phyloP scores from a whole-genome alignment of 2,113 vertebrate genomes.

The Gadus chalcogrammus region DNA sequence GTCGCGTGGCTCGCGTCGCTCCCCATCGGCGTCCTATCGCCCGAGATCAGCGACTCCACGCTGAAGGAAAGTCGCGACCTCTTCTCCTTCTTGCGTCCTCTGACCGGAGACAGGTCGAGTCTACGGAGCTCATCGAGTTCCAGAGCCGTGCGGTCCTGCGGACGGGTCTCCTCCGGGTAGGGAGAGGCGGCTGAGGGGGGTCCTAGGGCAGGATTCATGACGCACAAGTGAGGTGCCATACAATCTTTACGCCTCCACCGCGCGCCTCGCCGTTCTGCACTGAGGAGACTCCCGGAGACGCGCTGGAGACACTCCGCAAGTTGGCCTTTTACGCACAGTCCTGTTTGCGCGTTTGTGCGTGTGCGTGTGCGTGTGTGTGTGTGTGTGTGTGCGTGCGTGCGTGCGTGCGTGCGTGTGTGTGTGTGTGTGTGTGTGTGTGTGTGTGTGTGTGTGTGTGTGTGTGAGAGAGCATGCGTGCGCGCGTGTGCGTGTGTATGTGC shows the following conservation, averaged over 20 bases:
- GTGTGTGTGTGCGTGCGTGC: no score
- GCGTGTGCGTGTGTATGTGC: no score
- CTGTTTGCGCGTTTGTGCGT: no score
- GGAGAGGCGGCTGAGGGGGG: slow-evolving; percentile 41
- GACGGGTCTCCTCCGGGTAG: slow-evolving; percentile 45
- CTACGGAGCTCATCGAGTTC: slow-evolving; percentile 50
- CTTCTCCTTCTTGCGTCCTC: slow-evolving; percentile 59
- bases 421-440: no score
- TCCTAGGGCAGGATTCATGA: slow-evolving; percentile 77
- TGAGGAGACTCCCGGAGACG: slow-evolving; percentile 7
- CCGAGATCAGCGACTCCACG: slow-evolving; percentile 77
- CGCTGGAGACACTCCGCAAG: slow-evolving; percentile 13
- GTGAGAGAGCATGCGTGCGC: no score
- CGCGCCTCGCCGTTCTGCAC: slow-evolving; percentile 5
- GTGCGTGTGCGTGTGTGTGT: no score
- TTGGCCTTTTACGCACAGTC: slow-evolving; percentile 45
- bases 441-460: no score
- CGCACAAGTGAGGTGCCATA: slow-evolving; percentile 78
- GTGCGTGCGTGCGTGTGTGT: no score
- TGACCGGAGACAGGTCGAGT: slow-evolving; percentile 49
- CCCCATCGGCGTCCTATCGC: slow-evolving; percentile 49
- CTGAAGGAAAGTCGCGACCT: slow-evolving; percentile 73
- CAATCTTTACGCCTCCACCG: slow-evolving; percentile 18
- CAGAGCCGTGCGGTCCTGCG: slow-evolving; percentile 43
- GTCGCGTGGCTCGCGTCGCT: not conserved